Evolutionary conservation across 2,888 invertebrate genomes (phyloP), one percentile per base, ranked within the genome.

Genomic region (Tetragonula carbonaria): DNA sequence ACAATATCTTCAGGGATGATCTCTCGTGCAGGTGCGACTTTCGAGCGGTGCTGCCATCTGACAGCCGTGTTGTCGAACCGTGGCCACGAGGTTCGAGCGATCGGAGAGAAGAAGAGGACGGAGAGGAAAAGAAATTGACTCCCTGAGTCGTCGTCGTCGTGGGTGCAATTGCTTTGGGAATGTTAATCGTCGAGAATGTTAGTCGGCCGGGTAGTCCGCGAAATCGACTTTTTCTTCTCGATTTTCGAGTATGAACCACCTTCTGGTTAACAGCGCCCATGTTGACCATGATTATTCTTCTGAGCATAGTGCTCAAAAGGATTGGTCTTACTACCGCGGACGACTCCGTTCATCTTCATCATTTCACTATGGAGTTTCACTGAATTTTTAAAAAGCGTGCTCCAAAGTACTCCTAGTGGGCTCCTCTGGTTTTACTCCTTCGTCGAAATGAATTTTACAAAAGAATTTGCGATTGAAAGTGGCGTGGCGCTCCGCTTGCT

Each of bases 111-210:
- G 67, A 45, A 11, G 45, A 45, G 65, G 67, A 45, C 57, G 53
- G 70, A 87, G 62, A 53, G 21, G 89, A 87, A 91, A 91, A 91
- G 92, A 90, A 90, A 92, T 93, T 92, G 88, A 90, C 89, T 91
- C 82, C 72, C 74, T 38, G 90, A 80, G 33, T 33, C 33, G 33
- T 33, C 33, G 33, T 85, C 90, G 91, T 88, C 88, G 92, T 92
- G 92, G 92, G 91, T 92, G 93, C 93, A 93, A 93, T 93, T 91
- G 92, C 93, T 92, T 91, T 86, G 90, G 91, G 93, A 93, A 93
- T 92, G 93, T 93, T 93, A 93, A 93, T 92, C 91, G 92, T 75
- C 87, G 88, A 85, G 84, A 87, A 33, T 63, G 89, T 28, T 28
- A 91, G 89, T 86, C 89, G 77, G 89, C 90, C 92, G 91, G 91